Evolutionary conservation across 2,113 vertebrate species (phyloP).

Genomic region (Phalacrocorax pelagicus): DNA sequence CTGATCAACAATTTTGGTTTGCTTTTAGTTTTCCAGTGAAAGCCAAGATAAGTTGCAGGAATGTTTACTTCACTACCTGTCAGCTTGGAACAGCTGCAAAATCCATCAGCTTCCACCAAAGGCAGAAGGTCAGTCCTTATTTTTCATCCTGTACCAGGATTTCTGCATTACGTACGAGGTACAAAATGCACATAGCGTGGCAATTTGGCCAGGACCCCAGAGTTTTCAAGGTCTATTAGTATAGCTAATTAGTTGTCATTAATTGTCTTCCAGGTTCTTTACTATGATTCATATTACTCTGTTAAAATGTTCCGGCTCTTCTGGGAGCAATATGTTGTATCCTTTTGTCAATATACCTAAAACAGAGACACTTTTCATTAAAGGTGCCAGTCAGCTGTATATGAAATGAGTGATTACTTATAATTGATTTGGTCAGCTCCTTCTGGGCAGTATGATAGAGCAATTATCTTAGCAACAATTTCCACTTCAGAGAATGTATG

Average conservation of each 20-base stretch:
- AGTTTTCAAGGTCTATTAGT: background rate
- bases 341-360: background rate
- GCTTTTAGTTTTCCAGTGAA: background rate
- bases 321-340: background rate
- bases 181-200: background rate
- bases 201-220: background rate
- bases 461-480: background rate
- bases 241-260: background rate
- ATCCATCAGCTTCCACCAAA: background rate
- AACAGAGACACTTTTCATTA: background rate
- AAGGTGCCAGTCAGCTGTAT: background rate
- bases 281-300: background rate
- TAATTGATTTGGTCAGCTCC: background rate
- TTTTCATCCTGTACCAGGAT: background rate
- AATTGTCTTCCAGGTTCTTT: background rate
- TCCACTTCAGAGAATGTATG: background rate
- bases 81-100: background rate
- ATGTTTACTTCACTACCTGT: background rate
- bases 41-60: background rate
- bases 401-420: background rate
- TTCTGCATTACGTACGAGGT: background rate
- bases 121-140: background rate
- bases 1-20: background rate
- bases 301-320: background rate
- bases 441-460: background rate